A percentile compares a stretch with the other conserved stretches of the same genome.
phyloP scores from a whole-genome alignment of 2,888 invertebrate genomes.

The Tricholauxania praeusta region DNA sequence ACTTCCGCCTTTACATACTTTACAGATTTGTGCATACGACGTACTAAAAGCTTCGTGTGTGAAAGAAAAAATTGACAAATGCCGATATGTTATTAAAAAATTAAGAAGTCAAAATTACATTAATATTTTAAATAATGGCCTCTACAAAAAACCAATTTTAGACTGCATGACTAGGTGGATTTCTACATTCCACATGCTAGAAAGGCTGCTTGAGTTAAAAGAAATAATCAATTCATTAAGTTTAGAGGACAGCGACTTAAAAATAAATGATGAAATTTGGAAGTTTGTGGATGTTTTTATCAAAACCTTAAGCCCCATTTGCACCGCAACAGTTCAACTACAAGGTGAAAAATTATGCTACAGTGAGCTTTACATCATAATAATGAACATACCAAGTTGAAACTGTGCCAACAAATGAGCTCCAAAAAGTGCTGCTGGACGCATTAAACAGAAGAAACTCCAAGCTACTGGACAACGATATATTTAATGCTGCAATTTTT shows the following conservation, averaged over 20 bases:
- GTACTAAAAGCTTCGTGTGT: too few species aligned
- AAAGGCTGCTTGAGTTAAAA: slow-evolving; percentile 28
- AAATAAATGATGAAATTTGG: slow-evolving; percentile 28
- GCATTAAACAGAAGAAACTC: slow-evolving; percentile 35
- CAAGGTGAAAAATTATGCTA: slow-evolving; percentile 26
- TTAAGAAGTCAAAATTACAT: slow-evolving; percentile 35
- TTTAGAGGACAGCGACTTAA: slow-evolving; percentile 18
- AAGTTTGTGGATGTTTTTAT: slow-evolving; percentile 29
- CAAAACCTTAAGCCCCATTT: slow-evolving; percentile 17
- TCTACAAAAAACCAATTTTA: slow-evolving; percentile 36
- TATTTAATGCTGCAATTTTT: slow-evolving; percentile 42
- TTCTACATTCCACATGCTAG: slow-evolving; percentile 24
- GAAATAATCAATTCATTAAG: slow-evolving; percentile 33
- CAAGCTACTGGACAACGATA: slow-evolving; percentile 34
- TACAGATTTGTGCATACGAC: too few species aligned
- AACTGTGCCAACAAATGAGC: slow-evolving; percentile 32
- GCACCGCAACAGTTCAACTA: slow-evolving; percentile 26
- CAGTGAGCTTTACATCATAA: slow-evolving; percentile 34
- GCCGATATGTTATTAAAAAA: slow-evolving; percentile 35
- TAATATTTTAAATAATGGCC: slow-evolving; percentile 28
- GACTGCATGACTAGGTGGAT: slow-evolving; percentile 25
- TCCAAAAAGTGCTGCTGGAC: slow-evolving; percentile 28
- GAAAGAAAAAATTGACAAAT: slow-evolving; percentile 28
- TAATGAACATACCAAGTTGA: slow-evolving; percentile 38
- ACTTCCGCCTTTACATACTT: too few species aligned